phyloP scores from a whole-genome alignment of 1,140 invertebrate genomes.

The Cherax quadricarinatus region DNA sequence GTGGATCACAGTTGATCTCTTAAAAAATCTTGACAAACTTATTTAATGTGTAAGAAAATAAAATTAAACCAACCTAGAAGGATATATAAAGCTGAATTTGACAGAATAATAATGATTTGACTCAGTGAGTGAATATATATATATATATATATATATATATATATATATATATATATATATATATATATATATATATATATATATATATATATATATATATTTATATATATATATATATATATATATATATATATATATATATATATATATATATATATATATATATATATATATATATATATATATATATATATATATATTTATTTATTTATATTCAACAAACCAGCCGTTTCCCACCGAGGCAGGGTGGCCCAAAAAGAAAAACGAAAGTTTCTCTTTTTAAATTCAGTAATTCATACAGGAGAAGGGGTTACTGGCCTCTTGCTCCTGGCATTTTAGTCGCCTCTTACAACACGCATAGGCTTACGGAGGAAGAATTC shows the following conservation, averaged over 20 bases:
- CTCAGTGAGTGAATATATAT: no score
- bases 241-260: slow-evolving; percentile 13
- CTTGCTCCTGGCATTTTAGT: no score
- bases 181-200: background rate
- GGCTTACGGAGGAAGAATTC: no score
- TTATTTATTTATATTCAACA: no score
- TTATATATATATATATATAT: slow-evolving; percentile 9
- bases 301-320: background rate
- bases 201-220: background rate
- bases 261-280: slow-evolving; percentile 13
- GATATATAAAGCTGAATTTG: background rate
- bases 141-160: no score
- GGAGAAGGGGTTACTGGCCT: no score
- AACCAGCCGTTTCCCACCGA: no score
- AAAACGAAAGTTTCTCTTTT: no score
- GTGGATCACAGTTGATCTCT: background rate
- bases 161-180: background rate
- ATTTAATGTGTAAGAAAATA: background rate
- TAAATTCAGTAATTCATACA: no score
- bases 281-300: slow-evolving; percentile 13
- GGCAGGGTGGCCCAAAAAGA: no score
- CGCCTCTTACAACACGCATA: no score
- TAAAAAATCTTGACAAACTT: background rate
- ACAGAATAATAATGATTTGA: no score
- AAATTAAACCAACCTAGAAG: background rate